A percentile compares a stretch with the other conserved stretches of the same genome.
Evolutionary conservation across 2,888 invertebrate genomes (phyloP).

Genomic region (Apoda limacodes): DNA sequence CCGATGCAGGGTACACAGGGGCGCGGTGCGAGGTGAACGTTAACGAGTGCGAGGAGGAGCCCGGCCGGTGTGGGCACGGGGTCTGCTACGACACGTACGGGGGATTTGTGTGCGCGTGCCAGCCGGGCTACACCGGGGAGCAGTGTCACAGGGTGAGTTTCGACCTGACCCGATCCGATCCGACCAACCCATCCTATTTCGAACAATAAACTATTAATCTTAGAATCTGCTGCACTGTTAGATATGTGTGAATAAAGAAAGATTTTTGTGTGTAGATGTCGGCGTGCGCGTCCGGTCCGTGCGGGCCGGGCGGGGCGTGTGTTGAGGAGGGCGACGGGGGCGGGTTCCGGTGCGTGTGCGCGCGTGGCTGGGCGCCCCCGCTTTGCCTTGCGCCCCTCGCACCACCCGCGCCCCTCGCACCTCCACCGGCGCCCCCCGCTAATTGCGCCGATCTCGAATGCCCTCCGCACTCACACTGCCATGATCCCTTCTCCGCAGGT

Average conservation of each 20-base stretch:
- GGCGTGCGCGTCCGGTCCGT: constrained; percentile 77
- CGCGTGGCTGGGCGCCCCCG: constrained; percentile 60
- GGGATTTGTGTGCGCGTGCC: constrained; percentile 81
- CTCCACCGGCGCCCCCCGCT: constrained; percentile 43
- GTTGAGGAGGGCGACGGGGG: constrained; percentile 60
- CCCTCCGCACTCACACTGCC: constrained; percentile 75
- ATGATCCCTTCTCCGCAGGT: too few relatives aligned
- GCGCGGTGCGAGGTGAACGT: constrained; percentile 80
- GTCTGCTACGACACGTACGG: constrained; percentile 88
- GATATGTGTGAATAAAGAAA: not conserved
- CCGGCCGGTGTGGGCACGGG: constrained; percentile 75
- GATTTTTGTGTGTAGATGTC: constrained; percentile 41
- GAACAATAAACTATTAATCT: too few relatives aligned
- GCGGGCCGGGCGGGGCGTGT: constrained; percentile 83
- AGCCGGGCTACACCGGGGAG: constrained; percentile 81
- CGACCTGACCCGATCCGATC: too few relatives aligned
- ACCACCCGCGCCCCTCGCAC: constrained; percentile 49
- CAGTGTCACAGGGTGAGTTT: constrained; percentile 78
- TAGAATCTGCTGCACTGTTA: too few relatives aligned
- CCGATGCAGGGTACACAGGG: constrained; percentile 79
- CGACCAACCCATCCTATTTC: too few relatives aligned
- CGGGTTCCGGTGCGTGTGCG: constrained; percentile 78
- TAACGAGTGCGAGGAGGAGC: constrained; percentile 78
- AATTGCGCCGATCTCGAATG: constrained; percentile 37
- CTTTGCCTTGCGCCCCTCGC: constrained; percentile 48